A percentile compares a stretch with the other conserved stretches of the same genome.
Evolutionary conservation across 1,140 invertebrate genomes (phyloP).

Genomic region (Hypsibius dujardini): DNA sequence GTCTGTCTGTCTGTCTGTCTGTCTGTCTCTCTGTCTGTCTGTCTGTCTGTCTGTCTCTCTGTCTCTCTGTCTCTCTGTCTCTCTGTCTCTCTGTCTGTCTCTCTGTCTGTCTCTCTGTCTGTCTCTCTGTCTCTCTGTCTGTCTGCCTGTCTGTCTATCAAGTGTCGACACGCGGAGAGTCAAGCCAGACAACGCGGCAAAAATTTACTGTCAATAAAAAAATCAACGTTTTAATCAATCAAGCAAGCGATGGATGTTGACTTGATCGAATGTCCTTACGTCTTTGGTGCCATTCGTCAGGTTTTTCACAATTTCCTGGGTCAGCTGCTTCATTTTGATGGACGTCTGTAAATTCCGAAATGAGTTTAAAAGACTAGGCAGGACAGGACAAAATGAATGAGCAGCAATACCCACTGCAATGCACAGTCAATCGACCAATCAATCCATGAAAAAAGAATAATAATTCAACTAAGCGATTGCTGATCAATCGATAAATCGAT

Average conservation of each 20-base stretch:
- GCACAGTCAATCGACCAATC: slow-evolving; percentile 15
- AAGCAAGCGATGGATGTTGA: too few relatives aligned
- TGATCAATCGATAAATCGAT: slow-evolving; percentile 3
- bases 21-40: too few relatives aligned
- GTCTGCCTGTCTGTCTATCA: too few relatives aligned
- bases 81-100: too few relatives aligned
- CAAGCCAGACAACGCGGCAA: slow-evolving; percentile 14
- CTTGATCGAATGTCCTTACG: slow-evolving; percentile 33
- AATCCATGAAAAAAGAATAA: background rate
- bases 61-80: too few relatives aligned
- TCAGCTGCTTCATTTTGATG: slow-evolving; percentile 50
- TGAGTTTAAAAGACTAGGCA: background rate
- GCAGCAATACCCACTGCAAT: slow-evolving; percentile 20
- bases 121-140: too few relatives aligned
- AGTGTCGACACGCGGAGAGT: background rate
- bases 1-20: too few relatives aligned
- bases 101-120: too few relatives aligned
- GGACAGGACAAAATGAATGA: slow-evolving; percentile 21
- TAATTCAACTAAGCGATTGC: background rate
- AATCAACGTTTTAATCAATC: too few relatives aligned
- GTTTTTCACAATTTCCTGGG: slow-evolving; percentile 44
- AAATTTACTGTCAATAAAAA: slow-evolving; percentile 18
- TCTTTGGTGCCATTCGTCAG: slow-evolving; percentile 42
- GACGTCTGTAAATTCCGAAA: slow-evolving; percentile 39
- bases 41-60: too few relatives aligned